Evolutionary conservation across 2,888 invertebrate species (phyloP).

Genomic region (Tetheella fluctuosa): DNA sequence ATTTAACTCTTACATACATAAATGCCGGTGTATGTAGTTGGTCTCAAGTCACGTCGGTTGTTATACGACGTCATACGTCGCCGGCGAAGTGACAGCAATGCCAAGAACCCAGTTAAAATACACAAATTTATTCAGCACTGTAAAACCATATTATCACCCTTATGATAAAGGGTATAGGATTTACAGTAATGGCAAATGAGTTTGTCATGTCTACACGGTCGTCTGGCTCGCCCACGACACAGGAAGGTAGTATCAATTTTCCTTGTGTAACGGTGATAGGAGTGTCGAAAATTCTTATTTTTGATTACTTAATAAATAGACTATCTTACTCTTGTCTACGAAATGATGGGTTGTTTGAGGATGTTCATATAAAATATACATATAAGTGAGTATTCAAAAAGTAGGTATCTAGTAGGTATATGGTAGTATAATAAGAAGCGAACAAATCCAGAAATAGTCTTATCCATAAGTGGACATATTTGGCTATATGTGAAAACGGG

Average conservation of each 20-base stretch:
- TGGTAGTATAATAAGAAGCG: no score
- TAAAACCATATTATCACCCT: neutral
- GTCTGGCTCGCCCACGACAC: constrained; percentile 20
- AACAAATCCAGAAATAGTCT: no score
- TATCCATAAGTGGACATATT: no score
- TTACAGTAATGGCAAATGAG: constrained; percentile 12
- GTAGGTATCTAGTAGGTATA: no score
- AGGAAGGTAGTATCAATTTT: constrained; percentile 37
- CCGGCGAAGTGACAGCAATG: constrained; percentile 16
- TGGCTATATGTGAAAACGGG: no score
- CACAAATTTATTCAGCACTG: constrained; percentile 17
- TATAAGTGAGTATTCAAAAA: neutral
- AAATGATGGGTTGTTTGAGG: neutral
- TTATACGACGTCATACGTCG: constrained; percentile 16
- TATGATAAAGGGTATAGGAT: neutral
- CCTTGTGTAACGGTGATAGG: constrained; percentile 27
- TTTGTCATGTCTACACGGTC: constrained; percentile 17
- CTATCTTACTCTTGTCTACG: neutral
- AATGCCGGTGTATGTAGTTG: neutral
- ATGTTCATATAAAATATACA: neutral
- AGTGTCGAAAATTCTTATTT: constrained; percentile 20
- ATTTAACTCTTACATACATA: neutral
- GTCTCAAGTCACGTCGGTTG: constrained; percentile 5
- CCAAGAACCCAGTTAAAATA: constrained; percentile 27
- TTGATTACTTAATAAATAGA: constrained; percentile 10